Percentiles rank a stretch among this genome's conserved stretches.
Conservation (phyloP, 1,140 invertebrate genomes). For the Lamellibrachia luymesi region DNA sequence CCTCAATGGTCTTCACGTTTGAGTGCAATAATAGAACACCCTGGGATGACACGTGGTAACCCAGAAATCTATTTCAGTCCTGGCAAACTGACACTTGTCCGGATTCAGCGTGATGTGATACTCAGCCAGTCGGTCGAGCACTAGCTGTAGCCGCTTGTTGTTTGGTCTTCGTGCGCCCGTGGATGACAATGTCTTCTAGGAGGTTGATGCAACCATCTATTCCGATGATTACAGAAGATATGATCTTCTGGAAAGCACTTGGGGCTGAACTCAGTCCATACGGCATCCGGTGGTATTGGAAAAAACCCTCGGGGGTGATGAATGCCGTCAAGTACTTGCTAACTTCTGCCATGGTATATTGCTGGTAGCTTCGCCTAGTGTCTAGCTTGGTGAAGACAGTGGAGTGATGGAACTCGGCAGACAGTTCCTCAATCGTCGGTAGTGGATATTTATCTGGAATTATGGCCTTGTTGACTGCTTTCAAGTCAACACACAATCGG, state of each 20-base stretch:
- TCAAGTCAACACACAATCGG: neutral
- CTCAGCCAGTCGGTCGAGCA: neutral
- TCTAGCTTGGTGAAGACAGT: too few species aligned
- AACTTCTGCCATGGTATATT: too few species aligned
- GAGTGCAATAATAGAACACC: neutral
- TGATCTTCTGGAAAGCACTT: conserved; percentile 25
- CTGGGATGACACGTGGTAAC: too few species aligned
- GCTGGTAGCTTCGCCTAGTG: too few species aligned
- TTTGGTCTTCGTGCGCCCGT: neutral
- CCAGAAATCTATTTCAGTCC: neutral
- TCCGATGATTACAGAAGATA: conserved; percentile 8
- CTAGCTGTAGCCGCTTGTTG: neutral
- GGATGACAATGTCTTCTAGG: conserved; percentile 22
- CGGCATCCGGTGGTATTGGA: neutral
- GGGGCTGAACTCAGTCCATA: neutral
- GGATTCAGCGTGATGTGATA: neutral
- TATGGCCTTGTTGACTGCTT: conserved; percentile 39
- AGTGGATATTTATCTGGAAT: conserved; percentile 37
- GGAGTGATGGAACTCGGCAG: conserved; percentile 19
- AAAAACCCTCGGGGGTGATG: neutral
- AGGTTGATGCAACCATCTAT: conserved; percentile 24
- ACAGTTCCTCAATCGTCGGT: conserved; percentile 40
- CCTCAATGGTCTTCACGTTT: too few species aligned
- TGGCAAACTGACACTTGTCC: neutral
- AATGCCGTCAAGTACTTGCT: too few species aligned